Evolutionary conservation across 2,888 invertebrate species (phyloP).

Genomic region (Formica aserva): DNA sequence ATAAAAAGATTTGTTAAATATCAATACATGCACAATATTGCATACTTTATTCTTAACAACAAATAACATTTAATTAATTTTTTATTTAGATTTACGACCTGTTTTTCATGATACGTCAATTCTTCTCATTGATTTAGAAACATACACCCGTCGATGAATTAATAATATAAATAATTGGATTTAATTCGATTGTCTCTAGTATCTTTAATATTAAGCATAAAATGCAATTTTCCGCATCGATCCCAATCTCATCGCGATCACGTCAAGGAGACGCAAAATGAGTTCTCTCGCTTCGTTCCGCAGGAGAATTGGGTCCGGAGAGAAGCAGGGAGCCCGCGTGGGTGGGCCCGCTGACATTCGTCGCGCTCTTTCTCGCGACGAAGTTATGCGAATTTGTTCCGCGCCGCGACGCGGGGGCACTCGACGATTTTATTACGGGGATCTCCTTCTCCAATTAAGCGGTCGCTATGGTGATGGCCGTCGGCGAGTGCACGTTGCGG

Average conservation of each 20-base stretch:
- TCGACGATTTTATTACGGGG: constrained; percentile 81
- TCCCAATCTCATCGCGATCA: not conserved
- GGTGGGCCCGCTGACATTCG: constrained; percentile 61
- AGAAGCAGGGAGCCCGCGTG: not conserved
- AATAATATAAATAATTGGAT: not conserved
- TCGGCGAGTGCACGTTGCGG: constrained; percentile 62
- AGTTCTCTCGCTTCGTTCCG: not conserved
- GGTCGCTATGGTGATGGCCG: constrained; percentile 82
- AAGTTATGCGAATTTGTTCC: constrained; percentile 68
- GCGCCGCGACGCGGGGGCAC: constrained; percentile 70
- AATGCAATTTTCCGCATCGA: not conserved
- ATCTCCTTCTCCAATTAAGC: constrained; percentile 82
- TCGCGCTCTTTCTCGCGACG: constrained; percentile 64
- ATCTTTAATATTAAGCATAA: not conserved
- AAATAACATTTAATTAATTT: not conserved
- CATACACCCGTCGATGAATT: not conserved
- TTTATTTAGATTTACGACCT: not conserved
- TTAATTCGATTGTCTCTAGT: not conserved
- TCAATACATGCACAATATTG: not conserved
- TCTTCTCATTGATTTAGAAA: not conserved
- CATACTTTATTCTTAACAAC: too few relatives aligned
- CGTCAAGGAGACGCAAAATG: constrained; percentile 1
- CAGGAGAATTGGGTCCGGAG: constrained; percentile 5
- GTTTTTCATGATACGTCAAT: not conserved
- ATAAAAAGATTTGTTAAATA: not conserved